Evolutionary conservation across 2,797 vertebrate genomes (phyloP), one percentile per base, ranked within the genome.

Genomic region (Scolopax bukidnonensis): DNA sequence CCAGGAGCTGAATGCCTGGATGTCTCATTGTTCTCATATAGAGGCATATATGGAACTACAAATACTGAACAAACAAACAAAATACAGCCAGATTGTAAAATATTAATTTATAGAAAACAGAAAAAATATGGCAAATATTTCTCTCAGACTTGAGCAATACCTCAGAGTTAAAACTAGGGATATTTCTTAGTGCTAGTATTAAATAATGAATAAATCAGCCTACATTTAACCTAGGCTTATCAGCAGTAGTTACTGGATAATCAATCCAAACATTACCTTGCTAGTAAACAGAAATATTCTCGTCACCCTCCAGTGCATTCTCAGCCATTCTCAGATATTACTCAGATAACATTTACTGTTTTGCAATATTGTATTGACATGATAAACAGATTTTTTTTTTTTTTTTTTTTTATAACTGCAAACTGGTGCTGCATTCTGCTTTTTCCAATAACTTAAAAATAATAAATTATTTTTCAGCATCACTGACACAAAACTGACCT

Each of bases 221-320:
- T 84, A 48, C 4, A n/a, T 68, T 71, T 79, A 54, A 59, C 67
- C 33, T 12, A 30, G 45, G 28, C 16, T 89, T 91, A 63, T 82
- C 67, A 87, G 51, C 24, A 73, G 15, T 43, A 87, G 63, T 71
- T 93, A 89, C 50, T 90, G 54, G 71, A 71, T 89, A 92, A 93
- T 82, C 51, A 63, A 28, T 84, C 85, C 63, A 95, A 91, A 85
- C 40, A 56, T 89, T 94, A 74, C 43, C 21, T 89, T 92, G 36
- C 57, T 83, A 77, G 47, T 79, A 85, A 94, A 77, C 43, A 89
- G 64, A 91, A 90, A 78, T 71, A 71, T 75, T 92, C 59, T 92
- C 12, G 7, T 89, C 43, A 73, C 33, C 40, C 17, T 89, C 54
- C 64, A 82, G 50, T 78, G 59, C 33, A 61, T 78, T 84, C 48